Evolutionary conservation across 2,113 vertebrate species (phyloP).

Genomic region (Dunckerocampus dactyliophorus): DNA sequence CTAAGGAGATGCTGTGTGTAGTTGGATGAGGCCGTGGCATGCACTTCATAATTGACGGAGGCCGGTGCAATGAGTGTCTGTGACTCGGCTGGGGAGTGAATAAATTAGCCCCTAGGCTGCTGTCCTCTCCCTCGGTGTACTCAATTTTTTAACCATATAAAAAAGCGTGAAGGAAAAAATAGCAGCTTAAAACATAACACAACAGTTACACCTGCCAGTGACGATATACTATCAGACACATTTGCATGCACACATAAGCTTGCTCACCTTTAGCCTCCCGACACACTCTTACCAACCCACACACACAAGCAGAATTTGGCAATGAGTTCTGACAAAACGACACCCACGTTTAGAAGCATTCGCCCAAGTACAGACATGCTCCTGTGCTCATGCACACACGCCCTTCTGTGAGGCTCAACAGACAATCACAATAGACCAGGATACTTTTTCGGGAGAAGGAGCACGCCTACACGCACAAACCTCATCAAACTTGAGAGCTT

Average conservation of each 20-base stretch:
- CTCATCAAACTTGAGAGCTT: conserved; percentile 57
- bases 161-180: conserved; percentile 64
- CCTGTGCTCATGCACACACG: conserved; percentile 6
- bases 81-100: conserved; percentile 66
- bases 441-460: conserved; percentile 27
- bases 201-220: conserved; percentile 70
- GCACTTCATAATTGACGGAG: conserved; percentile 63
- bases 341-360: conserved; percentile 20
- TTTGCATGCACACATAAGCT: conserved; percentile 23
- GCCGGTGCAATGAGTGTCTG: conserved; percentile 57
- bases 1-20: conserved; percentile 17
- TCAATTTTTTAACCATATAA: conserved; percentile 69
- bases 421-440: conserved; percentile 25
- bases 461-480: conserved; percentile 46
- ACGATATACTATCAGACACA: conserved; percentile 56
- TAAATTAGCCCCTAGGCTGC: conserved; percentile 72
- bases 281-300: conserved; percentile 21
- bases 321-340: conserved; percentile 36
- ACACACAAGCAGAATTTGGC: conserved; percentile 22
- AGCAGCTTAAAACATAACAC: conserved; percentile 63
- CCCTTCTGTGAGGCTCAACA: conserved; percentile 15
- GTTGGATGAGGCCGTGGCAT: conserved; percentile 34
- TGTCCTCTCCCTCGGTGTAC: conserved; percentile 65
- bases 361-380: conserved; percentile 11
- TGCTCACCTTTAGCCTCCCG: conserved; percentile 10